Conservation (phyloP, 2,113 vertebrate genomes). For the Crotalus tigris region DNA sequence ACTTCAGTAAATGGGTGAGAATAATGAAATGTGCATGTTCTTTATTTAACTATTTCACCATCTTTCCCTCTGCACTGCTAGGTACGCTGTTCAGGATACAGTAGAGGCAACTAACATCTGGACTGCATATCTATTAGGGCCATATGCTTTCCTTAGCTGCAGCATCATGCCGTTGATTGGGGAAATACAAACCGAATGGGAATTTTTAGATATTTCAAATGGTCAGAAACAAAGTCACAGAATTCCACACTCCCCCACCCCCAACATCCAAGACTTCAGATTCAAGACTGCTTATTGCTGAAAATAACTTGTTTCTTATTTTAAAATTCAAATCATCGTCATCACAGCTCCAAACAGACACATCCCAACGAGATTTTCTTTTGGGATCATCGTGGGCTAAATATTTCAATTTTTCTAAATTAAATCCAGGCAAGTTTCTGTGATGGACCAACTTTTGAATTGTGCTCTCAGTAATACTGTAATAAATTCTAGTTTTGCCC, state of each 20-base stretch:
- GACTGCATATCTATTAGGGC: conserved; percentile 75
- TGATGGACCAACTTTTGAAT: not conserved
- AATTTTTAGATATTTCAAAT: conserved; percentile 70
- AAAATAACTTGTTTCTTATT: conserved; percentile 57
- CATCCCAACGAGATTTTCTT: conserved; percentile 50
- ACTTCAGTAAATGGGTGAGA: conserved; percentile 71
- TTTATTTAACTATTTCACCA: conserved; percentile 70
- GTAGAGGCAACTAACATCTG: conserved; percentile 76
- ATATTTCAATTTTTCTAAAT: conserved; percentile 51
- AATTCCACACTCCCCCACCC: conserved; percentile 49
- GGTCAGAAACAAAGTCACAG: conserved; percentile 74
- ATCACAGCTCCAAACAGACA: conserved; percentile 59
- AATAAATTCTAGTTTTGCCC: conserved; percentile 40
- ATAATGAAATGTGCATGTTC: conserved; percentile 69
- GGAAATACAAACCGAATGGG: conserved; percentile 77
- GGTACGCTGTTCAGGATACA: conserved; percentile 62
- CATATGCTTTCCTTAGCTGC: conserved; percentile 66
- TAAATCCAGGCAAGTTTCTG: conserved; percentile 50
- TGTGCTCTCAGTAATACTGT: conserved; percentile 33
- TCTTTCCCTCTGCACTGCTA: conserved; percentile 64
- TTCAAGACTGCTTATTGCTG: conserved; percentile 39
- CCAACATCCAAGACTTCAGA: not conserved
- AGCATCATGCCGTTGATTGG: conserved; percentile 65
- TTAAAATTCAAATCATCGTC: conserved; percentile 56
- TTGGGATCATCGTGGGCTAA: conserved; percentile 39